Percentiles rank a stretch among this genome's conserved stretches.
Evolutionary conservation across 2,888 invertebrate genomes (phyloP).

Genomic region (Melanargia galathea): DNA sequence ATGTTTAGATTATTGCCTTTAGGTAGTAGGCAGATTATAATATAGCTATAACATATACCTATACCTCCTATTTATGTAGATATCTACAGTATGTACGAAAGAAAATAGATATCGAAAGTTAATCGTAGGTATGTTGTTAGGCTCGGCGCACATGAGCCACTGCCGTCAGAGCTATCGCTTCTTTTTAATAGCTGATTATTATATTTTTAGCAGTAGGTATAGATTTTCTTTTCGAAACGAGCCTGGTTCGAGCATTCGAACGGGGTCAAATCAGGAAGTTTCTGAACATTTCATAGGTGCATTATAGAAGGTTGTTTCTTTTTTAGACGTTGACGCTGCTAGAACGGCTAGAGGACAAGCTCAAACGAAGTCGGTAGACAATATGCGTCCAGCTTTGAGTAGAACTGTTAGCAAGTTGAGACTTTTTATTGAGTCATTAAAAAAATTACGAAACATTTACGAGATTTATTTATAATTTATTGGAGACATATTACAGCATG

Average conservation of each 20-base stretch:
- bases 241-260: too few species aligned
- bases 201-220: too few species aligned
- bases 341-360: too few species aligned
- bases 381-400: neutral
- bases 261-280: too few species aligned
- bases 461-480: slow-evolving; percentile 66
- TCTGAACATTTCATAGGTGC: too few species aligned
- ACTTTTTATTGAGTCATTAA: slow-evolving; percentile 40
- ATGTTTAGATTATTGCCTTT: slow-evolving; percentile 61
- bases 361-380: too few species aligned
- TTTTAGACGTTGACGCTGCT: too few species aligned
- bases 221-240: too few species aligned
- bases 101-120: neutral
- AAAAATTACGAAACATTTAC: slow-evolving; percentile 53
- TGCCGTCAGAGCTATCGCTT: too few species aligned
- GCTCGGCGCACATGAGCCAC: too few species aligned
- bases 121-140: neutral
- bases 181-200: too few species aligned
- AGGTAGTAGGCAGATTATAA: slow-evolving; percentile 37
- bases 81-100: neutral
- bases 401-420: slow-evolving; percentile 26
- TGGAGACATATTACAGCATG: slow-evolving; percentile 69
- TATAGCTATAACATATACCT: neutral
- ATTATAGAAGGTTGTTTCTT: too few species aligned
- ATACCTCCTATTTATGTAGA: neutral